phyloP scores from a whole-genome alignment of 1,140 invertebrate species.

The Chironomus tepperi region DNA sequence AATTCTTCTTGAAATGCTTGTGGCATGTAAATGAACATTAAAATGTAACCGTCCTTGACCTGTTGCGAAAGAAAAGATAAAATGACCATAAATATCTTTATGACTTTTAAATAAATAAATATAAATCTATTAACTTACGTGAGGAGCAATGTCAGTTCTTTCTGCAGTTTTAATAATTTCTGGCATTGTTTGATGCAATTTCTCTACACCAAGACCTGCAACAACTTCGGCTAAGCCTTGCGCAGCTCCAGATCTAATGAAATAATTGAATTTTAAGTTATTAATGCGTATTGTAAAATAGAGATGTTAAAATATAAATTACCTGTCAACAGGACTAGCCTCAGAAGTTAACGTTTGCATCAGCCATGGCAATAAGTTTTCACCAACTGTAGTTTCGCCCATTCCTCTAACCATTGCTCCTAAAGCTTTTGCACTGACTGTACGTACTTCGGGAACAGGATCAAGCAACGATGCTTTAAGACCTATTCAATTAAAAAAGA shows the following conservation, averaged over 20 bases:
- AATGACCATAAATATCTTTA: not conserved
- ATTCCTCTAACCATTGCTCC: constrained; percentile 96
- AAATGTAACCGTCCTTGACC: constrained; percentile 97
- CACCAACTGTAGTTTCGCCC: constrained; percentile 84
- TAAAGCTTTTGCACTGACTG: constrained; percentile 85
- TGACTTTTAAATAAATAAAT: not conserved
- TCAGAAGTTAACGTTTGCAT: constrained; percentile 98
- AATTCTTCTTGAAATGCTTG: constrained; percentile 93
- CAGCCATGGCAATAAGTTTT: constrained; percentile 93
- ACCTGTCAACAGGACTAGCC: constrained; percentile 80
- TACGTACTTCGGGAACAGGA: constrained; percentile 92
- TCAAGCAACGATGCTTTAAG: constrained; percentile 93
- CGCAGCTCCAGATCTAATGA: constrained; percentile 82
- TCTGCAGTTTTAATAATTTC: constrained; percentile 96
- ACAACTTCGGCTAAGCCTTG: constrained; percentile 93
- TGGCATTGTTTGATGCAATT: constrained; percentile 94
- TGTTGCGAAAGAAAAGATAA: not conserved
- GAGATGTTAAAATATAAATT: too few species aligned
- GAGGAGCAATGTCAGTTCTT: constrained; percentile 86
- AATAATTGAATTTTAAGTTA: too few species aligned
- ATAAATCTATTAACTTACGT: constrained; percentile 46
- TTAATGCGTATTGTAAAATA: too few species aligned
- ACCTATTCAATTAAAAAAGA: constrained; percentile 36
- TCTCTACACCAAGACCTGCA: constrained; percentile 88
- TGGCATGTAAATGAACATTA: constrained; percentile 99